Percentiles rank a stretch among this genome's conserved stretches.
Conservation (phyloP, 2,888 invertebrate species). For the Peribatodes rhomboidaria region DNA sequence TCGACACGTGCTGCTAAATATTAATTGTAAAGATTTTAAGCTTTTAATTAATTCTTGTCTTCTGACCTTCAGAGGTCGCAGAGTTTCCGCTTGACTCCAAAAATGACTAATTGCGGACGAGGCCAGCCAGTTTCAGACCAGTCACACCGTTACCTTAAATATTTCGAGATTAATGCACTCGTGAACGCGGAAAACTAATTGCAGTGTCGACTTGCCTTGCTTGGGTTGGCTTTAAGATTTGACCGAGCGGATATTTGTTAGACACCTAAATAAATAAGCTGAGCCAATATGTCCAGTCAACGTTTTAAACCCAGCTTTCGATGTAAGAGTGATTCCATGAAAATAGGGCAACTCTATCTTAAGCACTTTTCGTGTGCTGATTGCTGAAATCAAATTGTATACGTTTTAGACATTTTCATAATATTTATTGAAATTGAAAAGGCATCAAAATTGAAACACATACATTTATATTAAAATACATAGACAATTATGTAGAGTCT, state of each 20-base stretch:
- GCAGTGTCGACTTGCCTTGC: conserved; percentile 7
- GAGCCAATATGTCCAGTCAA: no score
- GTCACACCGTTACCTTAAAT: conserved; percentile 29
- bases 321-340: no score
- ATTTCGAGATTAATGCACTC: conserved; percentile 23
- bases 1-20: no score
- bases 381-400: no score
- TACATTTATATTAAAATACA: no score
- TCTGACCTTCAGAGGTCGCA: conserved; percentile 44
- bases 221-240: not conserved
- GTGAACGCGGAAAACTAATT: conserved; percentile 5
- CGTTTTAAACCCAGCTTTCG: no score
- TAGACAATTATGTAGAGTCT: no score
- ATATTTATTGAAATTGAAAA: no score
- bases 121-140: conserved; percentile 25
- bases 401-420: no score
- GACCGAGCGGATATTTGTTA: not conserved
- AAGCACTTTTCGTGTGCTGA: no score
- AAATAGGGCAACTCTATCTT: no score
- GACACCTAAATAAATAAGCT: not conserved
- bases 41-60: not conserved
- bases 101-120: conserved; percentile 24
- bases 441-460: no score
- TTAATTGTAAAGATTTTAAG: not conserved
- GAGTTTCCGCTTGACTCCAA: conserved; percentile 32